Evolutionary conservation across 2,113 vertebrate genomes (phyloP).

Genomic region (Megaceryle torquata): DNA sequence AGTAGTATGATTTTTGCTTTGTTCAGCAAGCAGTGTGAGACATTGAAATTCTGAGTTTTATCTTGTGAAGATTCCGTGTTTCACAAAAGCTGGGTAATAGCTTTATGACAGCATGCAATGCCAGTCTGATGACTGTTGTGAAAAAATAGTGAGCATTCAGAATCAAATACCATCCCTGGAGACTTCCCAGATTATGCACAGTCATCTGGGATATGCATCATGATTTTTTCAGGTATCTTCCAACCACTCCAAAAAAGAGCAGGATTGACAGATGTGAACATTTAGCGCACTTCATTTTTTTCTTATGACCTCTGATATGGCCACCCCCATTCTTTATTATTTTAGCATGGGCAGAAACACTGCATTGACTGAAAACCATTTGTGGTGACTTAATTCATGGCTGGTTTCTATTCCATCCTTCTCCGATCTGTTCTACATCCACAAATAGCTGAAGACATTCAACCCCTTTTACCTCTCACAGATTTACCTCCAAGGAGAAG

Average conservation of each 20-base stretch:
- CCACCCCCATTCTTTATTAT: conserved; percentile 14
- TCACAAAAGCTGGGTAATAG: neutral
- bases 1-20: neutral
- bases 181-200: neutral
- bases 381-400: neutral
- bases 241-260: neutral
- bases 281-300: neutral
- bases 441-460: conserved; percentile 14
- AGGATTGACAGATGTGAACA: neutral
- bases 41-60: neutral
- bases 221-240: neutral
- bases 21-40: neutral
- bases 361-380: conserved; percentile 7
- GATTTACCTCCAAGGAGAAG: conserved; percentile 28
- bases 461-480: conserved; percentile 24
- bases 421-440: neutral
- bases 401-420: neutral
- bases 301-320: neutral
- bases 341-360: neutral
- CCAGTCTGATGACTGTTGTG: neutral
- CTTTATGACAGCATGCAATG: neutral
- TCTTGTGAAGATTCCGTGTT: neutral
- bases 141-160: neutral
- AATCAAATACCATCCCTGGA: neutral
- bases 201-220: neutral